phyloP scores from a whole-genome alignment of 2,888 invertebrate genomes.

The Pyrrhia umbra region DNA sequence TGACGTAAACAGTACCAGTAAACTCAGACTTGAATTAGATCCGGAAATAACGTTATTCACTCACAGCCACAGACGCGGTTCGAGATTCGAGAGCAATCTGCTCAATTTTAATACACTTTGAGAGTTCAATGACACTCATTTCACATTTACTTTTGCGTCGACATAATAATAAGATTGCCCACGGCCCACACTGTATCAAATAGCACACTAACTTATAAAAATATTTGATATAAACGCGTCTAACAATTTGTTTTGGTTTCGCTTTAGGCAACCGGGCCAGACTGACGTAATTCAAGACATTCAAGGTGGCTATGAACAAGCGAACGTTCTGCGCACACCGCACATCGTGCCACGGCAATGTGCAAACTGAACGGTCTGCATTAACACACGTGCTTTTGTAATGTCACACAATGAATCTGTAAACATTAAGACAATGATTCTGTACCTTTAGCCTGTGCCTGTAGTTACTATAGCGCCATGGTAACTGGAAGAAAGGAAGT shows the following conservation, averaged over 20 bases:
- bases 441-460: neutral
- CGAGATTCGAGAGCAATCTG: conserved; percentile 60
- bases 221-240: conserved; percentile 58
- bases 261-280: conserved; percentile 65
- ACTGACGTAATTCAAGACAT: conserved; percentile 82
- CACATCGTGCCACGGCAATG: conserved; percentile 65
- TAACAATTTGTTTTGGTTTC: conserved; percentile 74
- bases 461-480: conserved; percentile 12
- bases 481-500: conserved; percentile 6
- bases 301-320: conserved; percentile 66
- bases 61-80: conserved; percentile 24
- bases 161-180: conserved; percentile 15
- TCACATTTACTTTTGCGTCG: conserved; percentile 39
- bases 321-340: conserved; percentile 65
- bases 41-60: conserved; percentile 71
- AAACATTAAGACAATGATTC: conserved; percentile 68
- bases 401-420: conserved; percentile 71
- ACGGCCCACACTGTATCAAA: conserved; percentile 27
- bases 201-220: conserved; percentile 39
- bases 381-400: conserved; percentile 81
- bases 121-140: conserved; percentile 74
- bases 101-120: conserved; percentile 53
- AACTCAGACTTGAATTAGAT: conserved; percentile 69
- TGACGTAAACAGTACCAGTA: conserved; percentile 82
- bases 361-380: conserved; percentile 75